phyloP scores from a whole-genome alignment of 2,797 vertebrate species.

The Alcedo atthis region DNA sequence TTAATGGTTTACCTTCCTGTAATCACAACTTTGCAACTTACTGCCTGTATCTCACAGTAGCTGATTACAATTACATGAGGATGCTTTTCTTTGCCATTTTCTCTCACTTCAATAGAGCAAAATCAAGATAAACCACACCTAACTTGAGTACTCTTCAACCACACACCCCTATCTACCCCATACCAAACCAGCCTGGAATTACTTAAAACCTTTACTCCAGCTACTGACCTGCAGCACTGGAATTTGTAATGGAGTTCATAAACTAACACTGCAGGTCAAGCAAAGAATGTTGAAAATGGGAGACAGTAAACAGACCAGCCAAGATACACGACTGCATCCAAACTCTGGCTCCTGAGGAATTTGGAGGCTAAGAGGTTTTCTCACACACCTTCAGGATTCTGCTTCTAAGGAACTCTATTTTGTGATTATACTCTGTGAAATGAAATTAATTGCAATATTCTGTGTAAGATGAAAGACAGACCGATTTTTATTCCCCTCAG shows the following conservation, averaged over 20 bases:
- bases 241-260: constrained; percentile 66
- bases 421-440: neutral
- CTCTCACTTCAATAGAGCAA: constrained; percentile 61
- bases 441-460: neutral
- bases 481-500: neutral
- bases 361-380: neutral
- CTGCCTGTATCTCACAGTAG: neutral
- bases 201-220: constrained; percentile 52
- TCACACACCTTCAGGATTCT: neutral
- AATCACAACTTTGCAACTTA: constrained; percentile 32
- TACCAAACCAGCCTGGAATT: constrained; percentile 67
- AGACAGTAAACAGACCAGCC: constrained; percentile 55
- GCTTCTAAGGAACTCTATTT: neutral
- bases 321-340: constrained; percentile 46
- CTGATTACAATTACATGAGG: constrained; percentile 29
- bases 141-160: constrained; percentile 60
- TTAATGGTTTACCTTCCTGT: neutral
- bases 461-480: neutral
- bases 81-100: constrained; percentile 30
- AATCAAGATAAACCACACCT: constrained; percentile 60
- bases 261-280: constrained; percentile 61
- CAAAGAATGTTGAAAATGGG: constrained; percentile 70
- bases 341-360: constrained; percentile 52
- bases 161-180: constrained; percentile 29
- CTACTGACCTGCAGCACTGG: constrained; percentile 61